Percentiles rank a stretch among this genome's conserved stretches.
phyloP scores from a whole-genome alignment of 2,797 vertebrate species.

The Dryobates pubescens region DNA sequence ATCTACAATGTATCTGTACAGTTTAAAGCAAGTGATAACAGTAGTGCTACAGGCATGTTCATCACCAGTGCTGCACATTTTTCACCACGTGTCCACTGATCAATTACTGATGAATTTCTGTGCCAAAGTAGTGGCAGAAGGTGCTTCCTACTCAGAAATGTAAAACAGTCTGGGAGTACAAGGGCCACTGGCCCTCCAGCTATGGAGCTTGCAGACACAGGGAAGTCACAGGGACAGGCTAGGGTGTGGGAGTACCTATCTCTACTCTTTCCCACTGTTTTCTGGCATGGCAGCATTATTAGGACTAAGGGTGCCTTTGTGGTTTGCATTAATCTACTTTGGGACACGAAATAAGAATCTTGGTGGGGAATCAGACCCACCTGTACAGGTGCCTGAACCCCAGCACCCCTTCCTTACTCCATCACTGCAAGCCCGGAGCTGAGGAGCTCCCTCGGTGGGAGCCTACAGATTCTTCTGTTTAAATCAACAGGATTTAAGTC shows the following conservation, averaged over 20 bases:
- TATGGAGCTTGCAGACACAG: fast-evolving
- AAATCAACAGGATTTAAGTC: neutral
- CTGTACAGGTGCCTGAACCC: fast-evolving
- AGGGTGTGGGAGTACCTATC: neutral
- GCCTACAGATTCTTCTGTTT: neutral
- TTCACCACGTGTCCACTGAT: neutral
- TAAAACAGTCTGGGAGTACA: neutral
- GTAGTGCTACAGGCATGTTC: neutral
- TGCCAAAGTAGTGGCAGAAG: neutral
- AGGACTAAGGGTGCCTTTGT: neutral
- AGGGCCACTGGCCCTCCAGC: neutral
- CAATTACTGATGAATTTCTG: neutral
- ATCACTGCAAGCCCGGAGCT: fast-evolving
- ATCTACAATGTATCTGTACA: neutral
- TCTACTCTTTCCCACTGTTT: neutral
- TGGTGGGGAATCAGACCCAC: fast-evolving
- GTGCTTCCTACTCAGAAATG: neutral
- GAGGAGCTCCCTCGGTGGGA: neutral
- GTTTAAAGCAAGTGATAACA: neutral
- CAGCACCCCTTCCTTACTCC: neutral
- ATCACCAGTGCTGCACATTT: neutral
- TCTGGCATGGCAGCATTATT: neutral
- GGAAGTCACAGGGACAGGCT: neutral
- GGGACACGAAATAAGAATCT: neutral
- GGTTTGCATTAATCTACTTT: neutral